Evolutionary conservation across 2,113 vertebrate species (phyloP), one percentile per base, ranked within the genome.

Genomic region (Apeltes quadracus): DNA sequence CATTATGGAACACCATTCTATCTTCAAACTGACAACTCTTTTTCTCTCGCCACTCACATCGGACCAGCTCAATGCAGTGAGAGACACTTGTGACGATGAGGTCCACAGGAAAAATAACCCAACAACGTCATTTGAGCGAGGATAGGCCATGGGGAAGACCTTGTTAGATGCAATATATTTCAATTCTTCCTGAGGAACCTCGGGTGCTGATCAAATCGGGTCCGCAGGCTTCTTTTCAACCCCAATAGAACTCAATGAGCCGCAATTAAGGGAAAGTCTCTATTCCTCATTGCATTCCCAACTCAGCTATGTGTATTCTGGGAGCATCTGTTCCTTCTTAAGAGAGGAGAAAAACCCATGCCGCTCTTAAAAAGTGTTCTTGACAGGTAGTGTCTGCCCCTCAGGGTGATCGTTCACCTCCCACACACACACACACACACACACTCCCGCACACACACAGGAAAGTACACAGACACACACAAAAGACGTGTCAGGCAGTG

Each of bases 401-500:
- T 62, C 69, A n/a, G 66, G 29, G 14, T 16, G 29, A 29, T 55
- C 43, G 71, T 69, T 69, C 22, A 23, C 44, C 44, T 46, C 16
- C 61, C 65, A 61, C 20, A 44, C 69, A 61, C 22, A 53, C 51
- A 53, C 73, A 39, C 38, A 39, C 38, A 38, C 38, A 38, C 38
- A 38, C 38, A 38, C 38, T 10, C 38, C 8, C 36, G 10, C 36
- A 38, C 36, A 38, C 36, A 38, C 36, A 38, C 36, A 38, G 7
- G 2, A 6, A 38, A 6, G 2, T 8, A 38, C 36, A 38, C 36
- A 38, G 7, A 38, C 36, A 11, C 74, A 32, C 29, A 34, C 32
- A 34, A 7, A 5, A 34, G 5, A 34, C 32, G 6, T 6, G 32
- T 34, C 32, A 34, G 56, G 74, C 56, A 36, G 70, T 11, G 10